Percentiles rank a stretch among this genome's conserved stretches.
Evolutionary conservation across 2,113 vertebrate species (phyloP).

Genomic region (Psittacara wagleri): DNA sequence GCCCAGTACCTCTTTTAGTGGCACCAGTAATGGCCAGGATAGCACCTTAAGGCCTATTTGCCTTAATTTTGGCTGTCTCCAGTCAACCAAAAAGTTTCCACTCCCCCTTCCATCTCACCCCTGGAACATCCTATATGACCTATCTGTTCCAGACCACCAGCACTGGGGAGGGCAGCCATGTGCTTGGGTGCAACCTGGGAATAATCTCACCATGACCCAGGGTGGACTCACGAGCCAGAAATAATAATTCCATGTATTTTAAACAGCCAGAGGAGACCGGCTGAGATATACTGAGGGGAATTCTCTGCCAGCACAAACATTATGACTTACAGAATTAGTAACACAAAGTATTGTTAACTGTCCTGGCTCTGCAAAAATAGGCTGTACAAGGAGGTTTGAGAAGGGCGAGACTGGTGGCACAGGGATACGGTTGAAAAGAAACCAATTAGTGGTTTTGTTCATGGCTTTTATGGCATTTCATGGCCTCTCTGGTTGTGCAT

Average conservation of each 20-base stretch:
- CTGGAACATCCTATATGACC: not conserved
- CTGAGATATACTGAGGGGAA: constrained; percentile 14
- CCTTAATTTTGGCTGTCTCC: not conserved
- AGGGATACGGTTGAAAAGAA: not conserved
- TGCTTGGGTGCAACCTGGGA: not conserved
- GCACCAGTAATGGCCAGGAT: not conserved
- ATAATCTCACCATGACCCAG: not conserved
- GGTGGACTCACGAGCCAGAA: not conserved
- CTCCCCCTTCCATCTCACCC: rapidly evolving
- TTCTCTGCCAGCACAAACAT: constrained; percentile 56
- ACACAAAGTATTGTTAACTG: constrained; percentile 39
- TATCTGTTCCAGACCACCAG: not conserved
- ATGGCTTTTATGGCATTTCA: not conserved
- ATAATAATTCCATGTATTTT: constrained; percentile 62
- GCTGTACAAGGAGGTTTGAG: not conserved
- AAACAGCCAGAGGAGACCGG: constrained; percentile 42
- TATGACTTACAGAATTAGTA: constrained; percentile 61
- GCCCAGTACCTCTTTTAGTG: not conserved
- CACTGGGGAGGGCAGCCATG: not conserved
- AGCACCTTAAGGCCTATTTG: not conserved
- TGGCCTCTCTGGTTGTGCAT: not conserved
- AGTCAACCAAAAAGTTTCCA: not conserved
- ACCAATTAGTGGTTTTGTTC: constrained; percentile 24
- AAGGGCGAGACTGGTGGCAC: not conserved
- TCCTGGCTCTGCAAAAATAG: constrained; percentile 37